Evolutionary conservation across 2,888 invertebrate species (phyloP).

Genomic region (Drosophila anceps): DNA sequence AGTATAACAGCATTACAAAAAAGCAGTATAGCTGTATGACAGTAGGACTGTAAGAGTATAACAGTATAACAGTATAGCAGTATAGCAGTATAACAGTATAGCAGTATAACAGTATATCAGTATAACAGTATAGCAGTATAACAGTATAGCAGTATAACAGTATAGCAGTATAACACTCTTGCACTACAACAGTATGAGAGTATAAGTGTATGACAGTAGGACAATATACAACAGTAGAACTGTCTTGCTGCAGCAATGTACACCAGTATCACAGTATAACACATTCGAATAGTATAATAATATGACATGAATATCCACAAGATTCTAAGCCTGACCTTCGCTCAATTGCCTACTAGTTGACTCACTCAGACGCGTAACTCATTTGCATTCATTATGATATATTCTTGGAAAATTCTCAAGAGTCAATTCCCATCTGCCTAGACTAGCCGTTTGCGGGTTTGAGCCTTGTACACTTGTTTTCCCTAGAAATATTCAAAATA

Average conservation of each 20-base stretch:
- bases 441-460: background rate
- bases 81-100: background rate
- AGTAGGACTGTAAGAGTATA: background rate
- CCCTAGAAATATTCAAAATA: background rate
- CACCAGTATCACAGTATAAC: no score
- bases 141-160: background rate
- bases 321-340: background rate
- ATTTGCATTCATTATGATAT: background rate
- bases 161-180: background rate
- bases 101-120: background rate
- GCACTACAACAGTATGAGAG: no score
- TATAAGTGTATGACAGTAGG: no score
- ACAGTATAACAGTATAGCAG: background rate
- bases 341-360: background rate
- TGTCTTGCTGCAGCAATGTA: no score
- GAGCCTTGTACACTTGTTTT: slow-evolving; percentile 1
- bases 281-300: background rate
- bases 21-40: background rate
- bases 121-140: background rate
- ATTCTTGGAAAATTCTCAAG: background rate
- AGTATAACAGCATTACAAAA: background rate
- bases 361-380: background rate
- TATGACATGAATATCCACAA: background rate
- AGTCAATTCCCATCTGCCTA: background rate
- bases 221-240: no score